Conservation (phyloP, 2,888 invertebrate species). For the Onchidella celtica region DNA sequence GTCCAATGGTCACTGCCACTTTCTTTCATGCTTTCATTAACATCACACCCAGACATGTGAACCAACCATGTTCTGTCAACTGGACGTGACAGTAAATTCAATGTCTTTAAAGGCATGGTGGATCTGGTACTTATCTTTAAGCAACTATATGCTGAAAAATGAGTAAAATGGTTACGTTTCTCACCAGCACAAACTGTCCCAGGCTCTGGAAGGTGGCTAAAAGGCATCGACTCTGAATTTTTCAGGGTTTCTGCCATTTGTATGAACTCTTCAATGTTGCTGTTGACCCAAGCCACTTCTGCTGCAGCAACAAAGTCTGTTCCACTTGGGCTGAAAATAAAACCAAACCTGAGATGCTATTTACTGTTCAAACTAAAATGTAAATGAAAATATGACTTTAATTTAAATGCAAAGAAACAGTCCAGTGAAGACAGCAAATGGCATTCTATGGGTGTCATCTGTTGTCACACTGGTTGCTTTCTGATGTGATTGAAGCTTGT, state of each 20-base stretch:
- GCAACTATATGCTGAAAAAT: background rate
- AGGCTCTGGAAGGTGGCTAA: slow-evolving; percentile 27
- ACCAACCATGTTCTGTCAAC: no score
- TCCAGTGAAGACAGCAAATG: background rate
- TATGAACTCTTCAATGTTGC: slow-evolving; percentile 25
- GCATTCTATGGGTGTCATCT: no score
- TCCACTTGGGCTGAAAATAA: background rate
- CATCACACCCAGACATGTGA: no score
- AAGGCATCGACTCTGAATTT: slow-evolving; percentile 17
- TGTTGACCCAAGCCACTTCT: slow-evolving; percentile 18
- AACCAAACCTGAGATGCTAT: background rate
- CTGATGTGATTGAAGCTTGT: no score
- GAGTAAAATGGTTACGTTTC: background rate
- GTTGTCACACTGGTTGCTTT: no score
- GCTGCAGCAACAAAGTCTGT: background rate
- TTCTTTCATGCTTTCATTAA: no score
- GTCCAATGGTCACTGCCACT: no score
- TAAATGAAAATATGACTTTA: background rate
- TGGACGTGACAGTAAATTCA: no score
- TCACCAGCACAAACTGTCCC: slow-evolving; percentile 49
- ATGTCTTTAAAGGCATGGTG: no score
- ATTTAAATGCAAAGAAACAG: background rate
- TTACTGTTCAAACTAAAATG: background rate
- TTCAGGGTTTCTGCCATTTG: slow-evolving; percentile 34
- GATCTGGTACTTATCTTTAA: no score